Base-by-base conservation (phyloP, 2,113 vertebrate genomes). In the Cavia porcellus region DNA sequence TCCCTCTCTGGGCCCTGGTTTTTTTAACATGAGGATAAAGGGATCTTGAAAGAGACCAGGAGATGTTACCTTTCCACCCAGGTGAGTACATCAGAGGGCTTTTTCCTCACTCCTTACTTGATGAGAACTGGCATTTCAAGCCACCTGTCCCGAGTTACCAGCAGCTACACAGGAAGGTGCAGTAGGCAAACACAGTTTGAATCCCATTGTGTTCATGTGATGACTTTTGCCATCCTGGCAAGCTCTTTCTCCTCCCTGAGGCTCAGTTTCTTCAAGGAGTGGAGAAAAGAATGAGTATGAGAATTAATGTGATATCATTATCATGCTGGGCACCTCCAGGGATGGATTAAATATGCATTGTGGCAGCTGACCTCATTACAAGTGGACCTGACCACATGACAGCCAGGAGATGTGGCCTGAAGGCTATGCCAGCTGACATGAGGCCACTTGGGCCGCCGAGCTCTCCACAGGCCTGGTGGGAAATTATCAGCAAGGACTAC, bases 21-120 rank as follows among this genome's bases (percentile, higher is more conserved):
- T 57, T 10, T 57, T 57, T 57, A 57, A 19, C 55, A 57, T 19
- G 17, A 57, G 55, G 10, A 86, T 7, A 66, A 70, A 35, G 38
- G 25, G 10, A 57, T n/a, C 72, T 66, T 8, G 6, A 75, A 91
- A 95, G 74, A 95, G 86, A 90, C 50, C 68, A 85, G 68, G 72
- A 74, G 61, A 57, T 59, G 17, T n/a, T n/a, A 42, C 70, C 35
- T 28, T 38, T 20, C 17, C 11, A 1, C 1, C 47, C 22, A 25
- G 14, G 62, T 4, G 38, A 19, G 8, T 45, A 10, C 50, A 14
- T 62, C 20, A 24, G 10, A 35, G n/a, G 42, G 74, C 22, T 0
- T 11, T 62, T 45, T 68, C 50, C 24, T 74, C 4, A 7, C 1
- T 14, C 20, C 22, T 84, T 45, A 12, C 50, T 61, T 59, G 47